Conservation (phyloP, 2,797 vertebrate species). For the Bovichtus variegatus region DNA sequence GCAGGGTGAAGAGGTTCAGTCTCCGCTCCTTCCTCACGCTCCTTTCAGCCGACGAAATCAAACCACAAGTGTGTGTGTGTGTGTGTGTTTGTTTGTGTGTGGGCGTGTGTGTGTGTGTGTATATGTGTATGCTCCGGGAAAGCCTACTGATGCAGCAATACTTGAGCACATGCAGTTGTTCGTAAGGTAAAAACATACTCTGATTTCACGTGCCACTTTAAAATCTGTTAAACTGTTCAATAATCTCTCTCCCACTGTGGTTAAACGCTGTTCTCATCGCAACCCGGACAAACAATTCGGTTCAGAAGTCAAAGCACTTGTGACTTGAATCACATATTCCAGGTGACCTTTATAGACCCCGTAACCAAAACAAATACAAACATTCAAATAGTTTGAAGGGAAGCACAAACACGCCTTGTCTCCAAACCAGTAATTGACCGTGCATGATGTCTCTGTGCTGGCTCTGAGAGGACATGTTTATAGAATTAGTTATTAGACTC, state of each 20-base stretch:
- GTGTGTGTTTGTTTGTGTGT: no score
- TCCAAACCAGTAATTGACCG: conserved; percentile 59
- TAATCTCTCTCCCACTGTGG: conserved; percentile 58
- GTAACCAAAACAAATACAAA: conserved; percentile 78
- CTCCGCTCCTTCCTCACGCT: conserved; percentile 46
- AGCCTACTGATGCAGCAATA: not conserved
- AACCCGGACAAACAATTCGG: conserved; percentile 46
- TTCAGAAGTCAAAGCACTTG: conserved; percentile 56
- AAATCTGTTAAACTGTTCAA: conserved; percentile 66
- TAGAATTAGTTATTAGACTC: conserved; percentile 18
- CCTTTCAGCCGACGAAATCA: conserved; percentile 9
- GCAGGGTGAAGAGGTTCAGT: conserved; percentile 45
- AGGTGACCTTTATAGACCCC: conserved; percentile 59
- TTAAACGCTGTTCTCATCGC: conserved; percentile 49
- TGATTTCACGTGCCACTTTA: conserved; percentile 44
- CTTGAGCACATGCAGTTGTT: not conserved
- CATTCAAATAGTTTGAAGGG: conserved; percentile 51
- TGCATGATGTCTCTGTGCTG: conserved; percentile 55
- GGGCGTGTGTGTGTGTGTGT: no score
- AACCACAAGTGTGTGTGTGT: not conserved
- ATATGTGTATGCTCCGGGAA: not conserved
- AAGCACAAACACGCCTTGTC: conserved; percentile 41
- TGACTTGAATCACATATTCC: conserved; percentile 63
- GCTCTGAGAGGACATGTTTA: conserved; percentile 25
- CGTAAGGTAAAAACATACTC: conserved; percentile 59